A percentile compares a stretch with the other conserved stretches of the same genome.
These are phyloP conservation scores for Gymnoscelis rufifasciata DNA, from an alignment of 2,888 invertebrate species.

Conservation along the genomic window DNA sequence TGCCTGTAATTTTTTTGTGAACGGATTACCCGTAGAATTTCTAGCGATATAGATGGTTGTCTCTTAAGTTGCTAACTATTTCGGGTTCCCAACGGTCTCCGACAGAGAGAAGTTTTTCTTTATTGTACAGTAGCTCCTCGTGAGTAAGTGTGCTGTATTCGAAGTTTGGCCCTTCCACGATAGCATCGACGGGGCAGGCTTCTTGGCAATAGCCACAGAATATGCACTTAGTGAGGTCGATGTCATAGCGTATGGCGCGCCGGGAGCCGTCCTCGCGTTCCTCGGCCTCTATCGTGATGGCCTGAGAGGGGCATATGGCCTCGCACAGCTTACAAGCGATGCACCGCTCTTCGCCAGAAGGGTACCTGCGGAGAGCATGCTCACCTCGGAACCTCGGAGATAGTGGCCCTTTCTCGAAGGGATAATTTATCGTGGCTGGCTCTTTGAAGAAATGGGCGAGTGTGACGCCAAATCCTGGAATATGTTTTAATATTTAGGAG, in stretches of 20 bases:
- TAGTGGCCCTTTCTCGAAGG: conserved; percentile 99
- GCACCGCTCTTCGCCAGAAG: conserved; percentile 98
- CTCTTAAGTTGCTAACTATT: conserved; percentile 92
- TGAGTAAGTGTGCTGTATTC: conserved; percentile 98
- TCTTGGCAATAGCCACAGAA: conserved; percentile 99
- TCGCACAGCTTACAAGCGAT: conserved; percentile 99
- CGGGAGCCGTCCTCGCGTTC: conserved; percentile 96
- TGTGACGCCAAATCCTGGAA: conserved; percentile 87
- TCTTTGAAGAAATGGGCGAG: conserved; percentile 85
- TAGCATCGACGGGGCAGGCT: conserved; percentile 98
- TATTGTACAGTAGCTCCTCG: conserved; percentile 98
- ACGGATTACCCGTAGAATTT: conserved; percentile 10
- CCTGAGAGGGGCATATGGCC: conserved; percentile 98
- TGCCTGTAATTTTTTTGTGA: no score
- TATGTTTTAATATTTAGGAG: no score
- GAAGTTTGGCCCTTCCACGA: conserved; percentile 99
- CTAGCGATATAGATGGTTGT: conserved; percentile 63
- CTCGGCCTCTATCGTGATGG: conserved; percentile 99
- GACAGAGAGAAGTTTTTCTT: conserved; percentile 96
- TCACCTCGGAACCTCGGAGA: conserved; percentile 98
- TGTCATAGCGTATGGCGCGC: conserved; percentile 97
- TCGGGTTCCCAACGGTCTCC: conserved; percentile 99
- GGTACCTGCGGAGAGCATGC: conserved; percentile 97
- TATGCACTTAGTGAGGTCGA: conserved; percentile 98
- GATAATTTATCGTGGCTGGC: conserved; percentile 99